Conservation (phyloP, 2,888 invertebrate species). For the Drepana falcataria region DNA sequence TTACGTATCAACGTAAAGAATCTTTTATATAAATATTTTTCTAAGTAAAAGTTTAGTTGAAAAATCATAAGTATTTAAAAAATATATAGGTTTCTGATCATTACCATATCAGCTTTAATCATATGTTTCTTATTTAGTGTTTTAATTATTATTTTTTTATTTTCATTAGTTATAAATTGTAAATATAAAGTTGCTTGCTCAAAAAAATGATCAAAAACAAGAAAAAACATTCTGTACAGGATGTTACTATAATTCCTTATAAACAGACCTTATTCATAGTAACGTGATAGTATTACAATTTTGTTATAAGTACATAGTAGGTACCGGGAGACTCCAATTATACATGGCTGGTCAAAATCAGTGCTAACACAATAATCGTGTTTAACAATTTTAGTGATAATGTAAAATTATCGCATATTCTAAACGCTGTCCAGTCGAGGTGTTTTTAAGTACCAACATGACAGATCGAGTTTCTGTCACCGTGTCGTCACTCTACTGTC, state of each 20-base stretch:
- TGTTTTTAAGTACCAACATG: too few species aligned
- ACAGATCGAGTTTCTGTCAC: too few species aligned
- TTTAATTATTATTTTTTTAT: not conserved
- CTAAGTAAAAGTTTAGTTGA: not conserved
- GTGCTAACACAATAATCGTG: too few species aligned
- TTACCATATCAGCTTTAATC: constrained; percentile 60
- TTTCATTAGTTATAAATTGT: constrained; percentile 4
- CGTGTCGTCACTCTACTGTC: too few species aligned
- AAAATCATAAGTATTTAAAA: not conserved
- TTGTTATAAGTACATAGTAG: too few species aligned
- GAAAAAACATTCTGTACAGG: constrained; percentile 9
- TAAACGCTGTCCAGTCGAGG: too few species aligned
- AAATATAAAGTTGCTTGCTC: constrained; percentile 14
- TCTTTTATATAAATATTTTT: not conserved
- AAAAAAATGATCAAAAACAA: constrained; percentile 13
- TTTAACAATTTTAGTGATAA: too few species aligned
- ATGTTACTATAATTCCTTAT: not conserved
- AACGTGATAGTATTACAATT: not conserved
- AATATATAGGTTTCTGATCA: constrained; percentile 21
- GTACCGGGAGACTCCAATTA: too few species aligned
- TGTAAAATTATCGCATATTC: too few species aligned
- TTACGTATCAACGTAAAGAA: too few species aligned
- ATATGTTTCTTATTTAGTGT: constrained; percentile 18
- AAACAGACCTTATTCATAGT: not conserved
- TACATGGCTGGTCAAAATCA: too few species aligned